Conservation (phyloP, 2,797 vertebrate species). For the Ficedula albicollis region DNA sequence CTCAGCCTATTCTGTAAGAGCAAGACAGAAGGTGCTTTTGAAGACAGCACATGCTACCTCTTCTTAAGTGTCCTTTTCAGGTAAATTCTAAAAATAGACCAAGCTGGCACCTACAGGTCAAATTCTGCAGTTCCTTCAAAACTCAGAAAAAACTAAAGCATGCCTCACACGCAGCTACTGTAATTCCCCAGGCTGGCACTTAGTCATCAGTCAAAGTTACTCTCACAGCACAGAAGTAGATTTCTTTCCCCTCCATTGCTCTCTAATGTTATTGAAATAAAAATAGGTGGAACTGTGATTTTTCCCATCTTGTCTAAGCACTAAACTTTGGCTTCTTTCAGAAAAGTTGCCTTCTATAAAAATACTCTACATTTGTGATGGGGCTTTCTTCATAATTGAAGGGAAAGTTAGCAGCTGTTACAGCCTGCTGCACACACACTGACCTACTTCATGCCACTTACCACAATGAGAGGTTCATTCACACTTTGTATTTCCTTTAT, state of each 20-base stretch:
- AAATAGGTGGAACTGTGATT: conserved; percentile 28
- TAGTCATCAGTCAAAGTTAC: conserved; percentile 38
- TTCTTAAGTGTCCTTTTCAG: neutral
- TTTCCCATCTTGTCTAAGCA: neutral
- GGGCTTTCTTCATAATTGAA: neutral
- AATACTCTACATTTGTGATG: neutral
- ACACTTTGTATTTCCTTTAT: neutral
- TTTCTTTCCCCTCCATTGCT: conserved; percentile 31
- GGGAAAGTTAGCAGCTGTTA: neutral
- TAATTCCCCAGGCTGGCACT: conserved; percentile 30
- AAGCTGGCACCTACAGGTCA: conserved; percentile 28
- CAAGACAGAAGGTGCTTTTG: neutral
- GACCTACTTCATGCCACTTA: neutral
- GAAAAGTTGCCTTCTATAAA: neutral
- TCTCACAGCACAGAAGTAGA: neutral
- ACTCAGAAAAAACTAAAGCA: neutral
- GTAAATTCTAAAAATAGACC: neutral
- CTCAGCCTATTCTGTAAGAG: neutral
- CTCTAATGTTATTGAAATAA: conserved; percentile 36
- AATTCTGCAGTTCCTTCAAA: neutral
- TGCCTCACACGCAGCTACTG: neutral
- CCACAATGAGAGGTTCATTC: neutral
- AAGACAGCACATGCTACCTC: neutral
- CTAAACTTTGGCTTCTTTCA: conserved; percentile 12
- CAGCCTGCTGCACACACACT: neutral